Percentiles rank a stretch among this genome's conserved stretches.
Evolutionary conservation across 2,797 vertebrate genomes (phyloP).

Genomic region (Hirundo rustica): DNA sequence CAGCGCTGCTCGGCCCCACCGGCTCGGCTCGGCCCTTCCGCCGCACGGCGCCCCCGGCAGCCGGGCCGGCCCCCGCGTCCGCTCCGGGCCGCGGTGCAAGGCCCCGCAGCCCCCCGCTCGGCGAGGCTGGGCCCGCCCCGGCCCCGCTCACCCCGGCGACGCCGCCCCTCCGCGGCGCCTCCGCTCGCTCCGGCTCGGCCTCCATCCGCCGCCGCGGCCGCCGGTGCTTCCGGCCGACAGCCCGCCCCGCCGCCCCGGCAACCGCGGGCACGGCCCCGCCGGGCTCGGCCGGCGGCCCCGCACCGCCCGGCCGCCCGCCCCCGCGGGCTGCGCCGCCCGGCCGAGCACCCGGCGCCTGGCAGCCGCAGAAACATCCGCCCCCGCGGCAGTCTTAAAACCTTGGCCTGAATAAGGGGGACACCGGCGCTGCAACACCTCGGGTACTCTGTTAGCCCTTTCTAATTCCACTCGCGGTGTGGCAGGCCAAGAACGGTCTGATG

Average conservation of each 20-base stretch:
- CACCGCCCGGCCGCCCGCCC: no score
- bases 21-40: neutral
- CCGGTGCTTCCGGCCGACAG: slow-evolving; percentile 74
- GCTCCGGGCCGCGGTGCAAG: neutral
- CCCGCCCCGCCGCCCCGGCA: neutral
- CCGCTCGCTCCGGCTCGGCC: slow-evolving; percentile 65
- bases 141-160: neutral
- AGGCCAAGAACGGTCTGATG: neutral
- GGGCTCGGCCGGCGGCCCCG: no score
- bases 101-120: no score
- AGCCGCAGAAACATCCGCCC: neutral
- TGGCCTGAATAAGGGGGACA: neutral
- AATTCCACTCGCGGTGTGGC: neutral
- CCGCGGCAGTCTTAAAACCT: neutral
- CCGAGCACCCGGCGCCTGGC: neutral
- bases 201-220: slow-evolving; percentile 68
- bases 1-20: neutral
- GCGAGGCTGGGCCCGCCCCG: neutral
- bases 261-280: no score
- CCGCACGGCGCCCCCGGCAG: neutral
- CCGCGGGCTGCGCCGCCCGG: neutral
- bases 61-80: neutral
- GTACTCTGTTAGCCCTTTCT: neutral
- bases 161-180: neutral
- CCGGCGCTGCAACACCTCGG: neutral